A percentile compares a stretch with the other conserved stretches of the same genome.
These are phyloP conservation scores for Macheiramphus alcinus DNA, from an alignment of 2,113 vertebrate genomes.

Conservation along the genomic window DNA sequence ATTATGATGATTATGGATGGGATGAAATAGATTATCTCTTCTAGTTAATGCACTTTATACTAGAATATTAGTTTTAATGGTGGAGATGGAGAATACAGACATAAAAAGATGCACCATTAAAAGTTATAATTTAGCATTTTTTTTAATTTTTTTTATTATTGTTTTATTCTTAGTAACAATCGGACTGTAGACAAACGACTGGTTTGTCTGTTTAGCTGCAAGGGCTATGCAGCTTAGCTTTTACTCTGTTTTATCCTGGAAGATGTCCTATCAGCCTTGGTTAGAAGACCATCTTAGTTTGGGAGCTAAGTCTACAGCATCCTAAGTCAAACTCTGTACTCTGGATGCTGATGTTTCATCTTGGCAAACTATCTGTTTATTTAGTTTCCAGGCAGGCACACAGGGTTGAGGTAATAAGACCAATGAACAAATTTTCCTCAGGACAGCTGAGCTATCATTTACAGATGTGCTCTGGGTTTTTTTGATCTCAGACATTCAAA, in stretches of 20 bases:
- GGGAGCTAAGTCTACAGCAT: not conserved
- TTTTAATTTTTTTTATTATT: not conserved
- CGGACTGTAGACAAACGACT: not conserved
- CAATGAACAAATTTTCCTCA: not conserved
- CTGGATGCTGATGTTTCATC: not conserved
- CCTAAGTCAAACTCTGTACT: not conserved
- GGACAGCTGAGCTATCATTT: not conserved
- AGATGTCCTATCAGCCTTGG: not conserved
- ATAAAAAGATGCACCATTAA: not conserved
- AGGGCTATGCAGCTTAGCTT: not conserved
- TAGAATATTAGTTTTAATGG: not conserved
- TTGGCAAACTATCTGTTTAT: not conserved
- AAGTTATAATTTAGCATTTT: not conserved
- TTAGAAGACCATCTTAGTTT: not conserved
- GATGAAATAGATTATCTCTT: not conserved
- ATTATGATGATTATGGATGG: not conserved
- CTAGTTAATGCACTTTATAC: not conserved
- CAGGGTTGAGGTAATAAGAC: not conserved
- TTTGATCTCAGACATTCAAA: not conserved
- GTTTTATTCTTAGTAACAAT: not conserved
- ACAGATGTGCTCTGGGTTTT: not conserved
- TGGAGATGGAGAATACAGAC: not conserved
- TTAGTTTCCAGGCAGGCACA: slow-evolving; percentile 3
- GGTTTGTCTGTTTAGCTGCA: not conserved
- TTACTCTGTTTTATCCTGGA: not conserved